These are phyloP conservation scores for Pachymerium ferrugineum DNA, from an alignment of 2,888 invertebrate genomes.

Conservation along the genomic window DNA sequence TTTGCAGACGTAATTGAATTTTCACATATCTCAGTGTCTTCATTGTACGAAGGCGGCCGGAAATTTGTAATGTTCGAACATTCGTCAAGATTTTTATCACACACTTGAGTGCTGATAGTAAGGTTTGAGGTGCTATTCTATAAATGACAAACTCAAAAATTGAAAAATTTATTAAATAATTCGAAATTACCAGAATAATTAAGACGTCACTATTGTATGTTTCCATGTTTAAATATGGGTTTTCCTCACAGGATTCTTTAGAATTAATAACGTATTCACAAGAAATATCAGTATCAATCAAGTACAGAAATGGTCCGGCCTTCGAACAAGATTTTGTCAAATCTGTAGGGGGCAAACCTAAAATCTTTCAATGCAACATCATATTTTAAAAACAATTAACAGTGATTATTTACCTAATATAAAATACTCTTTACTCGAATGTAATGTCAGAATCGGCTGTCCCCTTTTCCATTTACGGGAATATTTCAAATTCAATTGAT, in stretches of 20 bases:
- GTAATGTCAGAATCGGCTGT: neutral
- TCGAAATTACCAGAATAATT: neutral
- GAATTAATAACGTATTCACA: neutral
- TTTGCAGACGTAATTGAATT: neutral
- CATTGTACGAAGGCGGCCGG: neutral
- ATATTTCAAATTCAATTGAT: too few relatives aligned
- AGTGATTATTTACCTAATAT: neutral
- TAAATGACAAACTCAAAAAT: neutral
- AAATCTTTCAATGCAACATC: neutral
- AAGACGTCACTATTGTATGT: neutral
- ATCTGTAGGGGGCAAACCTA: neutral
- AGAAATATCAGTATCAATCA: neutral
- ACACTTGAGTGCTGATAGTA: neutral
- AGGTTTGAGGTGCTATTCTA: neutral
- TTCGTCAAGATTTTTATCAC: neutral
- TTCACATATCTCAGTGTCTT: neutral
- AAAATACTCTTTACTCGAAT: neutral
- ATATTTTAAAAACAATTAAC: neutral
- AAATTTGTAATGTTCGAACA: neutral
- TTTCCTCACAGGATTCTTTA: neutral
- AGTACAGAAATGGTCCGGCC: neutral
- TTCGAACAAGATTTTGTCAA: neutral
- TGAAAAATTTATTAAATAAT: neutral
- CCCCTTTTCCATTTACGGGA: neutral
- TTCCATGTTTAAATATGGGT: neutral